These are phyloP conservation scores for Ostrea denselamellosa DNA, from an alignment of 1,140 invertebrate species.

Conservation along the genomic window DNA sequence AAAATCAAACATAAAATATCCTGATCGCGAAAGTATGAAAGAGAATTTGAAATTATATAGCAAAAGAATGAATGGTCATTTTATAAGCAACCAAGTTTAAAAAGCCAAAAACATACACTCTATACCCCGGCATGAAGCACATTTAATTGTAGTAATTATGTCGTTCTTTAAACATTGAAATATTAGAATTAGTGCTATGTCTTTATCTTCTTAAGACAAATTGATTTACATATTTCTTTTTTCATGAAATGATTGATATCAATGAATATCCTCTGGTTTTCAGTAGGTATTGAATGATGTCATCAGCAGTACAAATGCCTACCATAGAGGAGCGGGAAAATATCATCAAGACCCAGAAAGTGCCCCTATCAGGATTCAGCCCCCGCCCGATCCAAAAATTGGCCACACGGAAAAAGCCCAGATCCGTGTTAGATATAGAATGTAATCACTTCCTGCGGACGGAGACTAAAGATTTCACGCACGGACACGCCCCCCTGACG, in stretches of 20 bases:
- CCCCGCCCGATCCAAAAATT: slow-evolving; percentile 73
- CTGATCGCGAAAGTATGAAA: no score
- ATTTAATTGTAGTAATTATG: no score
- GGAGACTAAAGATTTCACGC: slow-evolving; percentile 62
- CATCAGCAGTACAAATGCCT: not conserved
- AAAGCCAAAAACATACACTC: no score
- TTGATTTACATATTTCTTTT: no score
- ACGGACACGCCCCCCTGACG: slow-evolving; percentile 68
- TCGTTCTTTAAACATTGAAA: no score
- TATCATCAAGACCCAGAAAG: slow-evolving; percentile 60
- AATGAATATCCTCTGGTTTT: not conserved
- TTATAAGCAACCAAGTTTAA: no score
- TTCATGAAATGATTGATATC: no score
- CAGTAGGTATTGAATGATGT: slow-evolving; percentile 3
- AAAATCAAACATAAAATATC: no score
- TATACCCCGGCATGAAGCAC: no score
- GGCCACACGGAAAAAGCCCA: slow-evolving; percentile 63
- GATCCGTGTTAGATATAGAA: slow-evolving; percentile 74
- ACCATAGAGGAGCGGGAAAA: slow-evolving; percentile 73
- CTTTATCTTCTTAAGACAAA: not conserved
- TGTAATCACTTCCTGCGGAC: slow-evolving; percentile 74
- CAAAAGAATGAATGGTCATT: no score
- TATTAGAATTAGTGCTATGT: no score
- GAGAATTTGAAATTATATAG: no score
- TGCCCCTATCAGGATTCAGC: slow-evolving; percentile 73